A percentile compares a stretch with the other conserved stretches of the same genome.
Conservation (phyloP, 1,140 invertebrate species). For the Lepidurus apus region DNA sequence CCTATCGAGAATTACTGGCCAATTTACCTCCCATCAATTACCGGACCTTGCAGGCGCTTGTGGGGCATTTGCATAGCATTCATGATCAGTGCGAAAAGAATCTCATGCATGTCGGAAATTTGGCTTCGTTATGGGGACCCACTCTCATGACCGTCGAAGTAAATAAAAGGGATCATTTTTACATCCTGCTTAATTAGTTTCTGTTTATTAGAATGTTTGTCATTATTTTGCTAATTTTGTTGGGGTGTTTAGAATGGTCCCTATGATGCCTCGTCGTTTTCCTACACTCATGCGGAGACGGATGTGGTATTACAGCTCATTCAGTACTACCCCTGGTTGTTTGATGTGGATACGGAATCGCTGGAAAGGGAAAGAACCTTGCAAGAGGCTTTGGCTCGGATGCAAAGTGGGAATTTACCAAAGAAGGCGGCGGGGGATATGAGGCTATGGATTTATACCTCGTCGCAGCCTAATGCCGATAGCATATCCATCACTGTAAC, state of each 20-base stretch:
- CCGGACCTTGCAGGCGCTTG: constrained; percentile 64
- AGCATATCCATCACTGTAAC: constrained; percentile 39
- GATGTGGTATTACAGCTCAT: constrained; percentile 66
- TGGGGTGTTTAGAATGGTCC: background rate
- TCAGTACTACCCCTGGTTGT: constrained; percentile 53
- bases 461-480: constrained; percentile 37
- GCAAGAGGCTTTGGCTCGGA: constrained; percentile 60
- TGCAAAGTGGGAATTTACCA: constrained; percentile 54
- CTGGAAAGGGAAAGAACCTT: constrained; percentile 63
- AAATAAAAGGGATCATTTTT: background rate
- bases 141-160: constrained; percentile 68
- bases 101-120: constrained; percentile 70
- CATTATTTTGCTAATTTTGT: background rate
- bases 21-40: constrained; percentile 61
- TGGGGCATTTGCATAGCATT: constrained; percentile 74
- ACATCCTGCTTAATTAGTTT: background rate
- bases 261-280: constrained; percentile 20
- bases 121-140: constrained; percentile 78
- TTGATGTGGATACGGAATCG: constrained; percentile 55
- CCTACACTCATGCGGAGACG: constrained; percentile 38
- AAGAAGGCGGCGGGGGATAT: constrained; percentile 66
- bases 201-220: background rate
- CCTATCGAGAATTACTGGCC: constrained; percentile 55
- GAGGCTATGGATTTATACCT: constrained; percentile 69
- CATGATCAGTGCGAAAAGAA: constrained; percentile 65